A percentile compares a stretch with the other conserved stretches of the same genome.
Evolutionary conservation across 2,113 vertebrate species (phyloP).

Genomic region (Fulmarus glacialis): DNA sequence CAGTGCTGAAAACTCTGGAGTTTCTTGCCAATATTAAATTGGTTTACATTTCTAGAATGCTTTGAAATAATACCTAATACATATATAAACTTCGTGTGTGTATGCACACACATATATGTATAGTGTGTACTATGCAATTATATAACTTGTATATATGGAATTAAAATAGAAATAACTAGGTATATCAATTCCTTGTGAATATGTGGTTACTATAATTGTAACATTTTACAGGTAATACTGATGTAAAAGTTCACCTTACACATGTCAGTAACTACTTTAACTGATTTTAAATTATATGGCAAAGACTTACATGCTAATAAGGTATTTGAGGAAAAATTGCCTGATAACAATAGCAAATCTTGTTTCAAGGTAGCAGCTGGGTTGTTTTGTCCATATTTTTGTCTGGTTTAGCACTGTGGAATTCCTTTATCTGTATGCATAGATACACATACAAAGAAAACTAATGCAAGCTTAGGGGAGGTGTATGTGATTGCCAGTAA

Average conservation of each 20-base stretch:
- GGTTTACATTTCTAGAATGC: background rate
- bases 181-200: background rate
- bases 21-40: background rate
- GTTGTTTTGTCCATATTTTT: background rate
- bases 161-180: background rate
- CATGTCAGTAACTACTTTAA: background rate
- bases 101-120: background rate
- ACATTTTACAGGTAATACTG: background rate
- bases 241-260: background rate
- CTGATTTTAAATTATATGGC: background rate
- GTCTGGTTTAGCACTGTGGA: background rate
- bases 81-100: background rate
- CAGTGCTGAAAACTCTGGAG: background rate
- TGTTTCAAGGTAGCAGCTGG: background rate
- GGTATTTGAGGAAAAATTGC: background rate
- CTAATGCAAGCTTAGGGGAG: background rate
- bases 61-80: background rate
- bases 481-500: background rate
- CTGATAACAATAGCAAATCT: background rate
- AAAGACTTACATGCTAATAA: background rate
- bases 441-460: background rate
- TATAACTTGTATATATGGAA: background rate
- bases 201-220: background rate
- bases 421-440: background rate
- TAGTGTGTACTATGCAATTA: background rate